Percentiles rank a stretch among this genome's conserved stretches.
phyloP scores from a whole-genome alignment of 35 echinoderm and acorn worm species.

The Acanthaster planci region DNA sequence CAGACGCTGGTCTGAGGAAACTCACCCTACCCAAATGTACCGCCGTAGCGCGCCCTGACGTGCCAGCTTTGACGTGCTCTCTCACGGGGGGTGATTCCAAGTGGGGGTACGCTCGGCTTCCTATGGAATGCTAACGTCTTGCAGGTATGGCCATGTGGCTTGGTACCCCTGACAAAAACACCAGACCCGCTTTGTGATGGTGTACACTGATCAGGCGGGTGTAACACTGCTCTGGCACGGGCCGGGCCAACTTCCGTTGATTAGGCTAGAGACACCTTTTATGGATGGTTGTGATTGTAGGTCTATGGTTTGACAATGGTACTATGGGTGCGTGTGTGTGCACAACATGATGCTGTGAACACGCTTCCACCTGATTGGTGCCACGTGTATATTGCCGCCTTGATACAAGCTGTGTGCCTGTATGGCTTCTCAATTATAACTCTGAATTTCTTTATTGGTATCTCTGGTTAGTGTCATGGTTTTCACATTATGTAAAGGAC shows the following conservation, averaged over 20 bases:
- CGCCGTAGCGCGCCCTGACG: background rate
- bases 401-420: constrained; percentile 7
- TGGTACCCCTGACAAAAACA: background rate
- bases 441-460: no score
- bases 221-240: background rate
- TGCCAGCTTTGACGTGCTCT: background rate
- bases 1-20: background rate
- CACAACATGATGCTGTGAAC: background rate
- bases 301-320: background rate
- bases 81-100: background rate
- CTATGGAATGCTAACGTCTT: constrained; percentile 4
- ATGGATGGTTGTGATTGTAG: no score
- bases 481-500: no score
- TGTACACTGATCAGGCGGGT: background rate
- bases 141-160: background rate
- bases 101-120: background rate
- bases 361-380: background rate
- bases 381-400: background rate
- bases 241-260: constrained; percentile 7
- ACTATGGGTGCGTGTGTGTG: background rate
- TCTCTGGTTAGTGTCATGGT: no score
- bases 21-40: no score
- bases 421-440: no score
- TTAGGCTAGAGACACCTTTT: constrained; percentile 21
- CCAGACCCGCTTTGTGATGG: background rate